Percentiles rank a stretch among this genome's conserved stretches.
These are phyloP conservation scores for Emydura subglobosa DNA, from an alignment of 2,113 vertebrate genomes.

Conservation along the genomic window DNA sequence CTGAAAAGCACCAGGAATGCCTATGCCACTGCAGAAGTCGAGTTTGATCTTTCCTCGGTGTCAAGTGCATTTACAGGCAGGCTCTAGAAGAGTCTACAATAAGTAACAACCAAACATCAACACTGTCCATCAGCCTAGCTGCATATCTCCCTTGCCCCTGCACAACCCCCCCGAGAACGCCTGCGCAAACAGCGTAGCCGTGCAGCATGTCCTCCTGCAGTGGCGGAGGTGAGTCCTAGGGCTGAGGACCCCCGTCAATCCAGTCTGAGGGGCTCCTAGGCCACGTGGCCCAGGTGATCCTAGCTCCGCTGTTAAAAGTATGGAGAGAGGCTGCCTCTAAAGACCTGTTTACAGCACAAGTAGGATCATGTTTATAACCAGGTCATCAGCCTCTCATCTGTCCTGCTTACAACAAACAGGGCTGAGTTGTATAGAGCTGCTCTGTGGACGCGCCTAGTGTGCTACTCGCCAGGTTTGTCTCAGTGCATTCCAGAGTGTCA, in stretches of 20 bases:
- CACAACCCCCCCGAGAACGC: background rate
- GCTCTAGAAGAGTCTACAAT: background rate
- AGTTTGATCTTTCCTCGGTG: background rate
- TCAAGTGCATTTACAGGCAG: background rate
- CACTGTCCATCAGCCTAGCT: background rate
- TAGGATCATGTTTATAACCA: background rate
- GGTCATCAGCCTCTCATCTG: background rate
- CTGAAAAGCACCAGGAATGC: background rate
- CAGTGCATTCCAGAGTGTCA: background rate
- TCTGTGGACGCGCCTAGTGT: background rate
- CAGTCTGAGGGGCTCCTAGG: too few relatives aligned
- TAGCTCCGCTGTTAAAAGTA: background rate
- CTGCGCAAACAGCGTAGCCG: background rate
- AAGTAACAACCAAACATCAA: background rate
- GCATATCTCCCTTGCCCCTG: background rate
- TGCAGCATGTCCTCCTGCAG: background rate
- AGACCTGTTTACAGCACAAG: background rate
- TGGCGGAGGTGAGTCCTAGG: background rate
- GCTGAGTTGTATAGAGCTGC: background rate
- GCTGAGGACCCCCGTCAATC: background rate
- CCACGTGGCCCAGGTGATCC: background rate
- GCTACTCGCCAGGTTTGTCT: background rate
- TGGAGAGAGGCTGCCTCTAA: background rate
- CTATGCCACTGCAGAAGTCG: background rate
- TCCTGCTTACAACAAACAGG: background rate